A percentile compares a stretch with the other conserved stretches of the same genome.
phyloP scores from a whole-genome alignment of 2,888 invertebrate genomes.

The Gymnosoma rotundatum region DNA sequence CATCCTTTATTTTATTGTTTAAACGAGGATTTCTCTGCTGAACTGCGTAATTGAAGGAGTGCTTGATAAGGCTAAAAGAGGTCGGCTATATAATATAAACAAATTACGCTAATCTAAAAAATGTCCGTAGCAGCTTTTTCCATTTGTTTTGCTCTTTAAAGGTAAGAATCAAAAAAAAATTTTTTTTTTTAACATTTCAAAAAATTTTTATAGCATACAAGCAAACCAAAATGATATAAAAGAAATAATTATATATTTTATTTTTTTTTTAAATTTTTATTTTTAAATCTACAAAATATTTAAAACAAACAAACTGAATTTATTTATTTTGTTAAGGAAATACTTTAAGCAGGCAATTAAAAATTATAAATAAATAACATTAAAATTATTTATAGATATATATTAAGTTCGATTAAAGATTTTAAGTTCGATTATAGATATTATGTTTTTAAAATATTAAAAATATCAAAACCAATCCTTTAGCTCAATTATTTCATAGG shows the following conservation, averaged over 20 bases:
- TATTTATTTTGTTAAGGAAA: conserved; percentile 21
- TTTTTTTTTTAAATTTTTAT: neutral
- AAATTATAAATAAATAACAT: neutral
- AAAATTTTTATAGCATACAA: conserved; percentile 3
- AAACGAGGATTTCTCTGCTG: no score
- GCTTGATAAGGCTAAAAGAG: no score
- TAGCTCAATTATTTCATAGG: conserved; percentile 11
- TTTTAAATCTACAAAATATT: conserved; percentile 57
- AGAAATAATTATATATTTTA: neutral
- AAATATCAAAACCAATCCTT: conserved; percentile 19
- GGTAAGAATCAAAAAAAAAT: conserved; percentile 18
- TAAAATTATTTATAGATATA: neutral
- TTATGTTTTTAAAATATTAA: conserved; percentile 12
- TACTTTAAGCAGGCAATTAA: conserved; percentile 49
- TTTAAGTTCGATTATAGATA: no score
- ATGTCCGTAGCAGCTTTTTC: no score
- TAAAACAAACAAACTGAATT: conserved; percentile 78
- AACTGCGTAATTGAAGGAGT: no score
- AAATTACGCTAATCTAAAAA: no score
- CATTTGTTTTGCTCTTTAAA: neutral
- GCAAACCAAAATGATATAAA: conserved; percentile 1
- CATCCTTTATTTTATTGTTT: no score
- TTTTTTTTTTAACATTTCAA: conserved; percentile 25
- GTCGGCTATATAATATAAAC: no score
- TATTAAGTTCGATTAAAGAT: neutral